Evolutionary conservation across 2,888 invertebrate genomes (phyloP).

Genomic region (Brachyopa scutellaris): DNA sequence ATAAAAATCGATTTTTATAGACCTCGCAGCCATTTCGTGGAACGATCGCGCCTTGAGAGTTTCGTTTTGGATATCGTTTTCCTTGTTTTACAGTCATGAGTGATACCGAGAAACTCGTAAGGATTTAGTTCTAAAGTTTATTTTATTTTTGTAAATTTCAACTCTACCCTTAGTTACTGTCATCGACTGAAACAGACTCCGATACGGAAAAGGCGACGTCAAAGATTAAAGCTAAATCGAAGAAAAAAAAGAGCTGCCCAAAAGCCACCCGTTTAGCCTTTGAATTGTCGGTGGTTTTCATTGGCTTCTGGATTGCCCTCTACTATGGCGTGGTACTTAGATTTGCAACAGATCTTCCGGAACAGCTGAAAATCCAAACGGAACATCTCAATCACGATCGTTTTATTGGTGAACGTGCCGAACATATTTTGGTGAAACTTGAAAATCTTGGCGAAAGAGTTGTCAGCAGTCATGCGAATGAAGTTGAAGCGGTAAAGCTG

Average conservation of each 20-base stretch:
- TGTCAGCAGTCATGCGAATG: constrained; percentile 88
- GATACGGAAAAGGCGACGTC: constrained; percentile 27
- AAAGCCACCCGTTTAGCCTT: neutral
- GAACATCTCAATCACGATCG: constrained; percentile 80
- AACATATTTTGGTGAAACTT: constrained; percentile 84
- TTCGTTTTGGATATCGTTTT: neutral
- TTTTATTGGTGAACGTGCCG: constrained; percentile 88
- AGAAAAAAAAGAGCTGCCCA: neutral
- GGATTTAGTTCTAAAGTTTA: neutral
- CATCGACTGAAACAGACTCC: constrained; percentile 25
- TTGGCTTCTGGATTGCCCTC: constrained; percentile 78
- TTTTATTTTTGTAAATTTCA: neutral
- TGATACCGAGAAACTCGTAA: constrained; percentile 34
- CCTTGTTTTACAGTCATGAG: neutral
- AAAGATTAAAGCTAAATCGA: neutral
- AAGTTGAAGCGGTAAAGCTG: constrained; percentile 85
- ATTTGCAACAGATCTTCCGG: constrained; percentile 77
- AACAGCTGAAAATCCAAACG: constrained; percentile 75
- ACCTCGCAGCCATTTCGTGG: neutral
- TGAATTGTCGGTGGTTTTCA: constrained; percentile 76
- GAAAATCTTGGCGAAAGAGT: constrained; percentile 87
- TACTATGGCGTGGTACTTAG: constrained; percentile 77
- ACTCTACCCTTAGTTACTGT: neutral
- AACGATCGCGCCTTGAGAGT: neutral
- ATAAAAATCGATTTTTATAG: neutral